Percentiles rank a stretch among this genome's conserved stretches.
Conservation (phyloP, 2,113 vertebrate species). For the Danionella cerebrum region DNA sequence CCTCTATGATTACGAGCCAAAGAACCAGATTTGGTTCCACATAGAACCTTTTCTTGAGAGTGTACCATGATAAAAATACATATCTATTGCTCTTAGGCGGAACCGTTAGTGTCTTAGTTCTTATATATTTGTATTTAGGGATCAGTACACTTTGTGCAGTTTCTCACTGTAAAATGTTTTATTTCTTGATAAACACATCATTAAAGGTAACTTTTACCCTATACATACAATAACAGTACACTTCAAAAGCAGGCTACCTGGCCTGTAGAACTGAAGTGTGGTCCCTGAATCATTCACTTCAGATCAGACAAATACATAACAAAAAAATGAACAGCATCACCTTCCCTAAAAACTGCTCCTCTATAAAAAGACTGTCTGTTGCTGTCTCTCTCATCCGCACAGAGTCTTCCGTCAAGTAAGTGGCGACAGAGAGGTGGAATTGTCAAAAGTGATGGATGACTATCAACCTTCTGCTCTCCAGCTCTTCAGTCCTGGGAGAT, state of each 20-base stretch:
- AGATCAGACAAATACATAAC: constrained; percentile 15
- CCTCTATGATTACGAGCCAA: too few relatives aligned
- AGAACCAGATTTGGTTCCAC: too few relatives aligned
- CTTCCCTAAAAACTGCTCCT: neutral
- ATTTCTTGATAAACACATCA: too few relatives aligned
- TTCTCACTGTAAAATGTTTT: too few relatives aligned
- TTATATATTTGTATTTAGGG: too few relatives aligned
- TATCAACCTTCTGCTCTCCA: constrained; percentile 94
- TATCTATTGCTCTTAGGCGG: too few relatives aligned
- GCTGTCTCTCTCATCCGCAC: constrained; percentile 64
- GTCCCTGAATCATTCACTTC: neutral
- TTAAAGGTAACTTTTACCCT: too few relatives aligned
- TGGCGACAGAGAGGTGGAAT: constrained; percentile 81
- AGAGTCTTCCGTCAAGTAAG: constrained; percentile 85
- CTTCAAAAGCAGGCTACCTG: neutral
- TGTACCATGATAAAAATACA: too few relatives aligned
- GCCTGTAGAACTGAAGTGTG: neutral
- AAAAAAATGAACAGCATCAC: constrained; percentile 1
- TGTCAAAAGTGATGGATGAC: constrained; percentile 95
- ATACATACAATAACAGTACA: too few relatives aligned
- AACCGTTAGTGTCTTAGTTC: too few relatives aligned
- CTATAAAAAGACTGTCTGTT: constrained; percentile 9
- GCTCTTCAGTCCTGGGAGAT: constrained; percentile 78
- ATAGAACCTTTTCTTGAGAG: too few relatives aligned
- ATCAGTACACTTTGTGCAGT: too few relatives aligned